Percentiles rank a stretch among this genome's conserved stretches.
Evolutionary conservation across 1,140 invertebrate genomes (phyloP).

Genomic region (Teleopsis dalmanni): DNA sequence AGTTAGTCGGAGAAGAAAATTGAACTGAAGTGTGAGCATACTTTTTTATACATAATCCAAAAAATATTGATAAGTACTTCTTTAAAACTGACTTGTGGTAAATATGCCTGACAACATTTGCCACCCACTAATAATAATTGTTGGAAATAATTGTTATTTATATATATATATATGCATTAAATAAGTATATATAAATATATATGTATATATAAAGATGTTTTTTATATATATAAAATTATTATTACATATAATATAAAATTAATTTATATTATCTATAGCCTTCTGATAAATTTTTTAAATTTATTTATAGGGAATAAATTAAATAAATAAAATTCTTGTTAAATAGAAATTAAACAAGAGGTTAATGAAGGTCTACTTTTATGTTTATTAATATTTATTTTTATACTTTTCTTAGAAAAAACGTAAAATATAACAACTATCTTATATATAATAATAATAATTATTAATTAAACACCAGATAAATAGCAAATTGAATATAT

Average conservation of each 20-base stretch:
- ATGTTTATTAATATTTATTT: neutral
- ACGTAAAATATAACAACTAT: neutral
- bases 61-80: neutral
- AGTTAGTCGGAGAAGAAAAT: neutral
- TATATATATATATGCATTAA: neutral
- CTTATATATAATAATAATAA: neutral
- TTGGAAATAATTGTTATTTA: neutral
- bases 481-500: neutral
- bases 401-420: neutral
- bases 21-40: constrained; percentile 3
- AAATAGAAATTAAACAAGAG: neutral
- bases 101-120: neutral
- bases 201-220: neutral
- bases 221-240: too few species aligned
- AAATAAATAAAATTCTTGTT: neutral
- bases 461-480: neutral
- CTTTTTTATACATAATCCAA: neutral
- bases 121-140: neutral
- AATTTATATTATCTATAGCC: neutral
- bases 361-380: neutral
- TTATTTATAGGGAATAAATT: neutral
- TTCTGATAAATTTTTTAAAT: neutral
- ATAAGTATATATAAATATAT: neutral
- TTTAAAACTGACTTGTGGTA: neutral
- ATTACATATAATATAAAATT: too few species aligned